Conservation (phyloP, 2,113 vertebrate genomes). For the Neodontobutis hainanensis region DNA sequence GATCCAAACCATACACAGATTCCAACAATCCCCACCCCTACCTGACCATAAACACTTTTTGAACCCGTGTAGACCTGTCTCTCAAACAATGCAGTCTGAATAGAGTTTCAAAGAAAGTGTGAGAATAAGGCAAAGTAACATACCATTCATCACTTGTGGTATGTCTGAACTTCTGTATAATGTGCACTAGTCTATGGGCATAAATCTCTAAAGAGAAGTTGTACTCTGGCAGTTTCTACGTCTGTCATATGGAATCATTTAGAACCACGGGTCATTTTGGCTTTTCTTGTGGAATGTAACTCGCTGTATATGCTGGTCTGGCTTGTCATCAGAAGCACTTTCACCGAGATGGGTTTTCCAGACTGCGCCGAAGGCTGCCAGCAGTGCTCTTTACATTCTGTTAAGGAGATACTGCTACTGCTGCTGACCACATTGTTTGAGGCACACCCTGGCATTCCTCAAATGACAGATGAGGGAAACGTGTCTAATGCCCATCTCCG, state of each 20-base stretch:
- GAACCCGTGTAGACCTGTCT: constrained; percentile 17
- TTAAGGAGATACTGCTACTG: constrained; percentile 4
- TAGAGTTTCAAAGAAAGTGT: background rate
- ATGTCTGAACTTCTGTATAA: constrained; percentile 33
- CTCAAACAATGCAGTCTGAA: background rate
- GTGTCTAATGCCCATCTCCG: constrained; percentile 31
- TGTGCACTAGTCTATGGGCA: constrained; percentile 16
- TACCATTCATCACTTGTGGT: constrained; percentile 24
- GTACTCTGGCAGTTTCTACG: background rate
- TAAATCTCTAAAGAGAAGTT: background rate
- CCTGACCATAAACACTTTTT: constrained; percentile 29
- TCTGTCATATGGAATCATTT: constrained; percentile 35
- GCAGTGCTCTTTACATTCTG: constrained; percentile 14
- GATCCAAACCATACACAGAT: too few species aligned
- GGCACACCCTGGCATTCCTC: constrained; percentile 33
- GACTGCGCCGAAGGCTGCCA: constrained; percentile 32
- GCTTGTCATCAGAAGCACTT: constrained; percentile 41
- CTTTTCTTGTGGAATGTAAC: constrained; percentile 34
- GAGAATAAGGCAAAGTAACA: constrained; percentile 1
- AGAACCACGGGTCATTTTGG: constrained; percentile 27
- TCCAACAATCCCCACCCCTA: background rate
- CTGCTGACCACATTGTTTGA: constrained; percentile 37
- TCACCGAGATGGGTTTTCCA: constrained; percentile 30
- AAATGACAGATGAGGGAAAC: constrained; percentile 49
- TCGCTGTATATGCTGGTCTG: constrained; percentile 40